A percentile compares a stretch with the other conserved stretches of the same genome.
These are phyloP conservation scores for Oryzias curvinotus DNA, from an alignment of 2,113 vertebrate species.

Conservation along the genomic window DNA sequence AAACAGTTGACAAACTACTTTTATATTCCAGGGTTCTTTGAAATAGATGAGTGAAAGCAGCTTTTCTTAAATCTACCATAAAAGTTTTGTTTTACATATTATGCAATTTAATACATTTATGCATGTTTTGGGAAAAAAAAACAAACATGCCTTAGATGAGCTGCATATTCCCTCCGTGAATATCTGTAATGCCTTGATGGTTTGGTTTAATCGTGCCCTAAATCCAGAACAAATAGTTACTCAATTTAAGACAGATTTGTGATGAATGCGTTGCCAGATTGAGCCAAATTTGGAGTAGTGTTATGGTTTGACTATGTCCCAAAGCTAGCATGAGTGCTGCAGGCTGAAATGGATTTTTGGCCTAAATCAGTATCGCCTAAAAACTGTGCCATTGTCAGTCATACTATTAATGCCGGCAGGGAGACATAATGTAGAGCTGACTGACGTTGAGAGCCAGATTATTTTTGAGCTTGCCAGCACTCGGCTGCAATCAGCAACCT, in stretches of 20 bases:
- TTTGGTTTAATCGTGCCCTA: conserved; percentile 29
- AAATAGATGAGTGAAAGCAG: no score
- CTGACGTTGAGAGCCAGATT: conserved; percentile 31
- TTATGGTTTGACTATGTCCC: conserved; percentile 23
- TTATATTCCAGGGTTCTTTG: no score
- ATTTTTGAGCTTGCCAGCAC: conserved; percentile 23
- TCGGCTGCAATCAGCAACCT: conserved; percentile 39
- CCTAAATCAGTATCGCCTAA: conserved; percentile 7
- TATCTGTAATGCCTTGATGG: conserved; percentile 18
- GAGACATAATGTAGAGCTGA: conserved; percentile 18
- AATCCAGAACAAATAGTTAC: conserved; percentile 32
- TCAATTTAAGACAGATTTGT: conserved; percentile 37
- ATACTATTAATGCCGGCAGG: conserved; percentile 26
- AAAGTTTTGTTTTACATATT: no score
- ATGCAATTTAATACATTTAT: no score
- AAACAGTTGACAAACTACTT: no score
- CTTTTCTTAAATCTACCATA: no score
- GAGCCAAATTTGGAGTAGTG: conserved; percentile 15
- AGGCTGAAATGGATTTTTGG: conserved; percentile 20
- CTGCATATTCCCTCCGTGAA: conserved; percentile 1
- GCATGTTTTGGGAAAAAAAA: no score
- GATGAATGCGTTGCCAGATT: conserved; percentile 27
- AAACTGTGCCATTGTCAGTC: conserved; percentile 4
- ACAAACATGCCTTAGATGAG: neutral
- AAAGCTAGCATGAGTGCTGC: conserved; percentile 25